phyloP scores from a whole-genome alignment of 2,797 vertebrate species.

The Chelidonichthys spinosus region DNA sequence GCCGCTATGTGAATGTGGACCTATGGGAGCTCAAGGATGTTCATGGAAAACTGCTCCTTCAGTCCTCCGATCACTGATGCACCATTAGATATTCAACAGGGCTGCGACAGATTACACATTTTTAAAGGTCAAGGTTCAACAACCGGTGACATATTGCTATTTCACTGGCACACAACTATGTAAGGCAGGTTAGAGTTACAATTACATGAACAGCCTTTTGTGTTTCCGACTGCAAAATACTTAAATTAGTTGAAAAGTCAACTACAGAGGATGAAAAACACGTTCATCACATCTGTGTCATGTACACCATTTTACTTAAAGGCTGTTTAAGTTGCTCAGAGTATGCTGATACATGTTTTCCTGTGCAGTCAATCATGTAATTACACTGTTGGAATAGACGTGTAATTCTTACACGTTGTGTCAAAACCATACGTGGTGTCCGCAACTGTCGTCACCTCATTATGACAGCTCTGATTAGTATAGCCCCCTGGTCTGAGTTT shows the following conservation, averaged over 20 bases:
- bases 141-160: constrained; percentile 27
- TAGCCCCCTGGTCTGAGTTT: constrained; percentile 65
- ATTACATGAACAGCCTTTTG: constrained; percentile 37
- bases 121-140: constrained; percentile 34
- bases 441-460: constrained; percentile 38
- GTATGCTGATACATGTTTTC: constrained; percentile 33
- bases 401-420: constrained; percentile 58
- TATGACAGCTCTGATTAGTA: constrained; percentile 62
- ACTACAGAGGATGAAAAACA: constrained; percentile 39
- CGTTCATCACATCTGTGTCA: constrained; percentile 50
- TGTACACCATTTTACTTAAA: constrained; percentile 39
- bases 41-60: constrained; percentile 36
- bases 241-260: constrained; percentile 56
- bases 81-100: constrained; percentile 53
- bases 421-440: constrained; percentile 56
- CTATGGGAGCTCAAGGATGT: constrained; percentile 59
- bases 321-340: constrained; percentile 48
- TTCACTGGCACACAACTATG: constrained; percentile 34
- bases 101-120: constrained; percentile 30
- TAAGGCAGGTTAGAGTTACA: constrained; percentile 26
- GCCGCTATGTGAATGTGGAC: constrained; percentile 69
- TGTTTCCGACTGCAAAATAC: constrained; percentile 6
- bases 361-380: constrained; percentile 45
- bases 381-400: constrained; percentile 40
- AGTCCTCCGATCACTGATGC: constrained; percentile 52